Conservation (phyloP, 2,888 invertebrate species). For the Cephus sareptanus region DNA sequence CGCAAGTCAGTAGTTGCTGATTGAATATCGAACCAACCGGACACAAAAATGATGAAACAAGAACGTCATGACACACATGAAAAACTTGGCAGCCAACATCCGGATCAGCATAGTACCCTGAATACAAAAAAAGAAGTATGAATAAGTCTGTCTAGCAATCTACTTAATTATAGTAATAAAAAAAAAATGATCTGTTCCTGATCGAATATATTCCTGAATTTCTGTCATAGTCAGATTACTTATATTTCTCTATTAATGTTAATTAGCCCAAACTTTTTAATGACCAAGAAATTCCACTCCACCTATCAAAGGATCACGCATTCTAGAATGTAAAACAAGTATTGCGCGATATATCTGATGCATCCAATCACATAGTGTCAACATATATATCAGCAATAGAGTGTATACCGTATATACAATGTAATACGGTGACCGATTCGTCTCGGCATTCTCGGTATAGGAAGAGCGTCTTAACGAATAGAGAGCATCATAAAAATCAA, state of each 20-base stretch:
- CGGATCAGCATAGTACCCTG: conserved; percentile 76
- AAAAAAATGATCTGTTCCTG: too few species aligned
- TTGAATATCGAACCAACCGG: conserved; percentile 78
- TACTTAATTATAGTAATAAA: too few species aligned
- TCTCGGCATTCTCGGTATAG: not conserved
- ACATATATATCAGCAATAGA: too few species aligned
- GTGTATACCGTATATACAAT: not conserved
- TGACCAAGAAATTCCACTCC: too few species aligned
- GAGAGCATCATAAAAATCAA: not conserved
- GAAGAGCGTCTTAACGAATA: not conserved
- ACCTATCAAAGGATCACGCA: too few species aligned
- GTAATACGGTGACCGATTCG: not conserved
- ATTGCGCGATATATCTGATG: too few species aligned
- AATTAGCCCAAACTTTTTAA: too few species aligned
- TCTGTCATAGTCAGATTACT: too few species aligned
- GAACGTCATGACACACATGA: conserved; percentile 72
- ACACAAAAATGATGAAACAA: conserved; percentile 74
- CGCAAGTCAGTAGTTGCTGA: conserved; percentile 75
- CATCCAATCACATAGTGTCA: too few species aligned
- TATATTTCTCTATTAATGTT: too few species aligned
- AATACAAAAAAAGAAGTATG: not conserved
- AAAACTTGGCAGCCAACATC: conserved; percentile 76
- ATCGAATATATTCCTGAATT: not conserved
- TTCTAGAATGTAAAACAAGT: too few species aligned
- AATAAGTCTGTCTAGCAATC: too few species aligned